These are phyloP conservation scores for Monopis laevigella DNA, from an alignment of 2,888 invertebrate genomes.

Conservation along the genomic window DNA sequence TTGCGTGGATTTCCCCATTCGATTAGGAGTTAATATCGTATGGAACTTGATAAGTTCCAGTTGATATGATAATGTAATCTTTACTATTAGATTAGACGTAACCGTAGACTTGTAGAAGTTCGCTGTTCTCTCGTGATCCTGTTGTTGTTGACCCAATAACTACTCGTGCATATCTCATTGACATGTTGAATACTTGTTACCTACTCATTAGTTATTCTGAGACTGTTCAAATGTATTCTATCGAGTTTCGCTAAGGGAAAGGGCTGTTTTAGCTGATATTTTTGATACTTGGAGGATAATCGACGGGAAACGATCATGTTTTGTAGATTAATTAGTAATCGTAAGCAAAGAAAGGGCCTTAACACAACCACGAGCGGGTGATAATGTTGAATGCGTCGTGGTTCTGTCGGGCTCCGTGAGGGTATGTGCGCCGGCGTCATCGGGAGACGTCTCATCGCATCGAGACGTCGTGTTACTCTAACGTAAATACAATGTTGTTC, in stretches of 20 bases:
- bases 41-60: slow-evolving; percentile 31
- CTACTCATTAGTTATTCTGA: slow-evolving; percentile 65
- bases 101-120: slow-evolving; percentile 39
- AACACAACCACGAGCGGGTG: slow-evolving; percentile 3
- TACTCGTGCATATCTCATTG: slow-evolving; percentile 60
- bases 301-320: slow-evolving; percentile 55
- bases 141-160: slow-evolving; percentile 44
- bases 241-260: slow-evolving; percentile 64
- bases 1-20: slow-evolving; percentile 16
- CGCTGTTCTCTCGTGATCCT: slow-evolving; percentile 40
- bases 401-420: slow-evolving; percentile 20
- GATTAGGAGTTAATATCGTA: slow-evolving; percentile 30
- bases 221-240: slow-evolving; percentile 63
- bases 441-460: slow-evolving; percentile 9
- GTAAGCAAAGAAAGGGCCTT: too few species aligned
- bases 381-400: slow-evolving; percentile 2
- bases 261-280: slow-evolving; percentile 65
- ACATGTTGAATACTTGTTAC: slow-evolving; percentile 61
- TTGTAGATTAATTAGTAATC: slow-evolving; percentile 8
- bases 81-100: neutral
- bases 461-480: slow-evolving; percentile 34
- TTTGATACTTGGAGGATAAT: slow-evolving; percentile 65
- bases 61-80: neutral
- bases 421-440: slow-evolving; percentile 13
- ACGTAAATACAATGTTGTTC: slow-evolving; percentile 59